A percentile compares a stretch with the other conserved stretches of the same genome.
phyloP scores from a whole-genome alignment of 2,888 invertebrate species.

The Cylloceria caligata region DNA sequence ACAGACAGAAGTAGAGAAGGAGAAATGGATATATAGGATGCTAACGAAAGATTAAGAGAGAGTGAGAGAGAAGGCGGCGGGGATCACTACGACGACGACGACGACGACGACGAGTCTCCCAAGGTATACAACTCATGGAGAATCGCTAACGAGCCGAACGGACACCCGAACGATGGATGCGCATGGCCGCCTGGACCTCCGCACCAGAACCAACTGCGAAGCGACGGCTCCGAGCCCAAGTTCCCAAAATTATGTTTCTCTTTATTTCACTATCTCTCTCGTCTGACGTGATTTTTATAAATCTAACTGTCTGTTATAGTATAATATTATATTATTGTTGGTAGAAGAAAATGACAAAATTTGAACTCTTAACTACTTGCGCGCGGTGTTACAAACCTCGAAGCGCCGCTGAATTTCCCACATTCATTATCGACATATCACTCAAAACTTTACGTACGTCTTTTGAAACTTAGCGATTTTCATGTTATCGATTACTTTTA shows the following conservation, averaged over 20 bases:
- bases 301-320: not conserved
- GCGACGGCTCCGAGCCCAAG: conserved; percentile 21
- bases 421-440: too few relatives aligned
- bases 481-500: too few relatives aligned
- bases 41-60: not conserved
- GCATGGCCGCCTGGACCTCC: conserved; percentile 58
- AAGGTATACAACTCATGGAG: conserved; percentile 78
- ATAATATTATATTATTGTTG: not conserved
- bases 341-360: too few relatives aligned
- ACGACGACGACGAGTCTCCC: conserved; percentile 43
- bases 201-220: conserved; percentile 25
- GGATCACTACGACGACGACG: conserved; percentile 73
- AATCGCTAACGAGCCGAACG: conserved; percentile 81
- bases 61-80: not conserved
- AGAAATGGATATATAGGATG: not conserved
- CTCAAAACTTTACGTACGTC: too few relatives aligned
- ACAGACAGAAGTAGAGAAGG: conserved; percentile 2
- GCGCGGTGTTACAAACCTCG: too few relatives aligned
- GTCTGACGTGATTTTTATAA: not conserved
- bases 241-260: not conserved
- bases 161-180: conserved; percentile 82
- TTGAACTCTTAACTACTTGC: too few relatives aligned
- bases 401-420: too few relatives aligned
- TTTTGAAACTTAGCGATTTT: too few relatives aligned
- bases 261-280: not conserved